These are phyloP conservation scores for Luperina nickerlii DNA, from an alignment of 2,888 invertebrate genomes.

Conservation along the genomic window DNA sequence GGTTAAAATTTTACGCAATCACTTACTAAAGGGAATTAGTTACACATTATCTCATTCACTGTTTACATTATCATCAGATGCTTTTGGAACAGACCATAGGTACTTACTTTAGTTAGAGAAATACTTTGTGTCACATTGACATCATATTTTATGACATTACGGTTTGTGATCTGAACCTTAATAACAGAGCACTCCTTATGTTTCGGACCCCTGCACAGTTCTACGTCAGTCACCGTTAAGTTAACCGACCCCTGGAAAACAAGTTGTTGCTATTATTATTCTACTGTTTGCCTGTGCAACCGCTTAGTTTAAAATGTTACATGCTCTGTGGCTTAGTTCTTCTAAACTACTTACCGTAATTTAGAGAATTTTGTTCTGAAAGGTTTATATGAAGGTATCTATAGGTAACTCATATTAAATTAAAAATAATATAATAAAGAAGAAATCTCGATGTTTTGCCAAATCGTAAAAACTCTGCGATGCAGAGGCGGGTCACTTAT, in stretches of 20 bases:
- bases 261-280: conserved; percentile 3
- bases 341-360: background rate
- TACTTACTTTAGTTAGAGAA: conserved; percentile 64
- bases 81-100: too few relatives aligned
- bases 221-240: conserved; percentile 47
- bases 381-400: background rate
- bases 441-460: too few relatives aligned
- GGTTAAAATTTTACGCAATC: background rate
- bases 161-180: conserved; percentile 36
- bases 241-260: conserved; percentile 61
- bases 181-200: conserved; percentile 52
- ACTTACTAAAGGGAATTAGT: background rate
- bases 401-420: too few relatives aligned
- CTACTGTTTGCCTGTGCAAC: background rate
- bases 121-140: conserved; percentile 58
- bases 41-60: background rate
- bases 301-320: too few relatives aligned
- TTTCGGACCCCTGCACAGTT: conserved; percentile 61
- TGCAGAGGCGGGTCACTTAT: too few relatives aligned
- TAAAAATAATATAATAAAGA: too few relatives aligned
- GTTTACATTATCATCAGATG: background rate
- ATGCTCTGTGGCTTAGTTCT: background rate
- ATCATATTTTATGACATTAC: conserved; percentile 53
- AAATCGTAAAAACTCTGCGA: background rate
- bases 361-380: background rate